Evolutionary conservation across 1,140 invertebrate species (phyloP).

Genomic region (Drosophila littoralis): DNA sequence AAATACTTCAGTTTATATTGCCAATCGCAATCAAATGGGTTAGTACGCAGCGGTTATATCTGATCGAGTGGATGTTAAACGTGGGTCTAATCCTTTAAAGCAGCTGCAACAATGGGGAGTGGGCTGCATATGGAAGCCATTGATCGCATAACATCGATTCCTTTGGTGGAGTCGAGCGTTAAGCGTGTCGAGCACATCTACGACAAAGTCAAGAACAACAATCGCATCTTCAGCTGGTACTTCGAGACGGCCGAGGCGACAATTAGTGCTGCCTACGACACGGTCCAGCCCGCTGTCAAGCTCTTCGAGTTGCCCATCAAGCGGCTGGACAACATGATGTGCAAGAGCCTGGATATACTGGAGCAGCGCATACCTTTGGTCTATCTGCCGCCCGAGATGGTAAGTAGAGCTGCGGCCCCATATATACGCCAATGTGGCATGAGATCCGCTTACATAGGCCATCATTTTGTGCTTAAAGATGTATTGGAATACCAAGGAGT

Average conservation of each 20-base stretch:
- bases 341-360: constrained; percentile 90
- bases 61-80: not conserved
- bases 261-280: constrained; percentile 87
- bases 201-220: constrained; percentile 88
- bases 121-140: constrained; percentile 87
- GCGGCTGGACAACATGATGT: constrained; percentile 90
- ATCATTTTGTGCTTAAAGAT: constrained; percentile 86
- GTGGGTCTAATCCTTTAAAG: constrained; percentile 20
- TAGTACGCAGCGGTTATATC: constrained; percentile 16
- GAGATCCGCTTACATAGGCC: constrained; percentile 50
- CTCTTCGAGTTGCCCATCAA: constrained; percentile 88
- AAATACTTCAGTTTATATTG: not conserved
- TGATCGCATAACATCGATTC: constrained; percentile 88
- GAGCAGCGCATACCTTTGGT: constrained; percentile 91
- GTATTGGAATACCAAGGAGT: constrained; percentile 90
- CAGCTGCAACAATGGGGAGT: constrained; percentile 64
- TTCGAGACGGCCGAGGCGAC: constrained; percentile 89
- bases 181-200: constrained; percentile 89
- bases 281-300: constrained; percentile 88
- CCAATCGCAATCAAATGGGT: constrained; percentile 57
- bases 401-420: constrained; percentile 84
- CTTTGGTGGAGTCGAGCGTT: constrained; percentile 89
- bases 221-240: constrained; percentile 89
- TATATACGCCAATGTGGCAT: constrained; percentile 8
- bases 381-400: constrained; percentile 90